Conservation (phyloP, 2,113 vertebrate species). For the Zosterops lateralis region DNA sequence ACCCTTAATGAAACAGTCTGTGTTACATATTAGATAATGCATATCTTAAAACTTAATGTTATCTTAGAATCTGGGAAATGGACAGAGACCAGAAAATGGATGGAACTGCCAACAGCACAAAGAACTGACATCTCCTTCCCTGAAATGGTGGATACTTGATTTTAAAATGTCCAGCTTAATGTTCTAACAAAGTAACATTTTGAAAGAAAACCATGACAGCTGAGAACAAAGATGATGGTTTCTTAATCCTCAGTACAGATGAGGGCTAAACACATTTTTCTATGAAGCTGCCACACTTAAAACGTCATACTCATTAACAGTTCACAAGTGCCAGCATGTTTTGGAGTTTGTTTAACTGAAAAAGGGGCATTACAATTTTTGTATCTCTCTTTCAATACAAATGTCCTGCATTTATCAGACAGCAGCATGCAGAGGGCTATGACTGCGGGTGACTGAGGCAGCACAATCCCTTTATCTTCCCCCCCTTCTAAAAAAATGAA, state of each 20-base stretch:
- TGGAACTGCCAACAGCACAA: neutral
- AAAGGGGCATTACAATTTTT: neutral
- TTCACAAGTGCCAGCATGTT: neutral
- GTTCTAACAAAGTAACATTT: neutral
- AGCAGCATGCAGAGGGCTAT: neutral
- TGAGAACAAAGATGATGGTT: neutral
- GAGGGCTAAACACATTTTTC: neutral
- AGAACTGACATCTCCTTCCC: neutral
- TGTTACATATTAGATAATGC: fast-evolving
- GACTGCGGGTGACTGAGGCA: neutral
- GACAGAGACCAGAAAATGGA: neutral
- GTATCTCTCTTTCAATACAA: neutral
- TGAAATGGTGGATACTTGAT: neutral
- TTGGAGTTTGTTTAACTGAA: neutral
- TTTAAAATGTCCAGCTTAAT: neutral
- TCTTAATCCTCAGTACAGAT: neutral
- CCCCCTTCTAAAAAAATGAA: neutral
- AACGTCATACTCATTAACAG: neutral
- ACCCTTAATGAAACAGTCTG: neutral
- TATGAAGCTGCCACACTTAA: neutral
- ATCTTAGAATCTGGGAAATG: neutral
- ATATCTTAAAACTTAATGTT: neutral
- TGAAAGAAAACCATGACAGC: neutral
- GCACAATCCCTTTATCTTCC: neutral
- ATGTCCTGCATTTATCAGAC: neutral